Evolutionary conservation across 1,140 invertebrate genomes (phyloP).

Genomic region (Pseudomyrmex flavicornis): DNA sequence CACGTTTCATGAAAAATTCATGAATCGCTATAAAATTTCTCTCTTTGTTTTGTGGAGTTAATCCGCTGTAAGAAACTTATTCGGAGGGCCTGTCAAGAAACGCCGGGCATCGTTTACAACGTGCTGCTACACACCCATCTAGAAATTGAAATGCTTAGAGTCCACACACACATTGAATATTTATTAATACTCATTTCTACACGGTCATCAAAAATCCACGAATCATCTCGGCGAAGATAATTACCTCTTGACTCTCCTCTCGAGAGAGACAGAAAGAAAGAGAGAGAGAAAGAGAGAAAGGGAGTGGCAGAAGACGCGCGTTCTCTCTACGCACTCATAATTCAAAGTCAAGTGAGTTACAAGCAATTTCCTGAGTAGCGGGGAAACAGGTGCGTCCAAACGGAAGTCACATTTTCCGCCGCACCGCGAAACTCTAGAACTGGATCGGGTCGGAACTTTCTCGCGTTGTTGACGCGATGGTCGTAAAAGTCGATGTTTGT

Average conservation of each 20-base stretch:
- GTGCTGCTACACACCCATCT: slow-evolving; percentile 1
- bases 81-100: background rate
- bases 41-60: background rate
- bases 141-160: slow-evolving; percentile 16
- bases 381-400: background rate
- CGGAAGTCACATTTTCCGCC: slow-evolving; percentile 13
- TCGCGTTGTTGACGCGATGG: slow-evolving; percentile 31
- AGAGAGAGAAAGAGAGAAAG: background rate
- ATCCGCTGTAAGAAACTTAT: slow-evolving; percentile 16
- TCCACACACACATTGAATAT: slow-evolving; percentile 33
- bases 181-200: slow-evolving; percentile 54
- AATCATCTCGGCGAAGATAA: slow-evolving; percentile 15
- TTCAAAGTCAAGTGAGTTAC: slow-evolving; percentile 3
- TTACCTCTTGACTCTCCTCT: background rate
- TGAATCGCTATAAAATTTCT: background rate
- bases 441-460: slow-evolving; percentile 8
- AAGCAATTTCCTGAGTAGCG: slow-evolving; percentile 9
- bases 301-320: background rate
- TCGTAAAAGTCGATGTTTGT: slow-evolving; percentile 13
- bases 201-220: slow-evolving; percentile 13
- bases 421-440: background rate
- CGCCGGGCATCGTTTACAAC: slow-evolving; percentile 9
- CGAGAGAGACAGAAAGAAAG: slow-evolving; percentile 4
- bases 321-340: slow-evolving; percentile 10
- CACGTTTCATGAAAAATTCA: slow-evolving; percentile 22